Evolutionary conservation across 2,888 invertebrate genomes (phyloP).

Genomic region (Temnothorax rugatulus): DNA sequence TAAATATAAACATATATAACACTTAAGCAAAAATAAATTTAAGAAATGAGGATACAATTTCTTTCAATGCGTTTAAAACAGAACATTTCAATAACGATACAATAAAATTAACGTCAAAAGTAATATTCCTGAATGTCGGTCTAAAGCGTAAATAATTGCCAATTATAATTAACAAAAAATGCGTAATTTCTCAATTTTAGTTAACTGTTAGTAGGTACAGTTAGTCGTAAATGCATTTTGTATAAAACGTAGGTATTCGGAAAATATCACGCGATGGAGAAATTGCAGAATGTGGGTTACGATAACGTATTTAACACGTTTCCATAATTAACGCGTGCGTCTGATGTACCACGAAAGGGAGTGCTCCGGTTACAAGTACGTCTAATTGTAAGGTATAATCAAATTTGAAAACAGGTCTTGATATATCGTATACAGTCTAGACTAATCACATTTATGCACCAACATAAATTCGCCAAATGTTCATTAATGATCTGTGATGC

Average conservation of each 20-base stretch:
- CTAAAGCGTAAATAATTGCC: constrained; percentile 1
- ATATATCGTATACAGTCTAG: background rate
- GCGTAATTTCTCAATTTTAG: background rate
- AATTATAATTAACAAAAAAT: constrained; percentile 1
- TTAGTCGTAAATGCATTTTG: background rate
- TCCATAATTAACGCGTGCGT: constrained; percentile 12
- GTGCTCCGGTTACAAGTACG: background rate
- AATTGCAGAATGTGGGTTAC: constrained; percentile 7
- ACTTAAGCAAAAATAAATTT: background rate
- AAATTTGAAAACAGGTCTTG: background rate
- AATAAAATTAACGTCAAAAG: background rate
- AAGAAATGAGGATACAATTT: background rate
- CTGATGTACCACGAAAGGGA: background rate
- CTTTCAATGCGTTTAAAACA: background rate
- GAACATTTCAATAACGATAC: background rate
- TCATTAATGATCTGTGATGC: constrained; percentile 11
- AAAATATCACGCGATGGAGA: background rate
- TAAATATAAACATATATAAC: background rate
- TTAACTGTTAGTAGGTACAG: too few species aligned
- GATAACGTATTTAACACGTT: background rate
- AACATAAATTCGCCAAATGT: background rate
- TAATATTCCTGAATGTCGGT: background rate
- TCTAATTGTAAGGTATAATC: constrained; percentile 4
- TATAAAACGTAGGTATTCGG: background rate
- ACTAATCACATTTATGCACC: background rate